Evolutionary conservation across 2,888 invertebrate species (phyloP).

Genomic region (Limnephilus marmoratus): DNA sequence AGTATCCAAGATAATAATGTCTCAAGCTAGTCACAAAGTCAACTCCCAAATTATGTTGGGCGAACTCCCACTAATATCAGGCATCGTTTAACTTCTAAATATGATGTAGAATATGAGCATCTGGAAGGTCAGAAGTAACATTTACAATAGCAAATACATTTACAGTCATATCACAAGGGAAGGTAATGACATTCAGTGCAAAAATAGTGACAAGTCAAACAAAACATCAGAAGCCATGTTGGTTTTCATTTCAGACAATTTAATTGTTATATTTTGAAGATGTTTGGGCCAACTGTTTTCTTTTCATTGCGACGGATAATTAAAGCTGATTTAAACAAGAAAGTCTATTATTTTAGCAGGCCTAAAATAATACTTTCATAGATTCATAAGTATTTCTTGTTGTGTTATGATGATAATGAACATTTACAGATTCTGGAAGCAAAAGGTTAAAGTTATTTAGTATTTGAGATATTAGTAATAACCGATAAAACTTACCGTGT

Average conservation of each 20-base stretch:
- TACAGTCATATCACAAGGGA: neutral
- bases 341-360: neutral
- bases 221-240: neutral
- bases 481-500: conserved; percentile 55
- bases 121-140: neutral
- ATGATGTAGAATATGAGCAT: neutral
- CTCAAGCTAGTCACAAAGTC: neutral
- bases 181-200: neutral
- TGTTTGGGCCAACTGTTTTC: neutral
- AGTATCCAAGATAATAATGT: neutral
- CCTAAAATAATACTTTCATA: neutral
- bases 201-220: neutral
- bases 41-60: neutral
- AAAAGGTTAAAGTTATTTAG: neutral
- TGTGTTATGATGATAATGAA: neutral
- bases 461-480: neutral
- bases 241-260: neutral
- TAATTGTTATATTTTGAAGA: neutral
- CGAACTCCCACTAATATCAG: neutral
- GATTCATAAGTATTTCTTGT: neutral
- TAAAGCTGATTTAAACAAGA: neutral
- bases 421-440: neutral
- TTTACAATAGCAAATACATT: neutral
- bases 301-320: too few relatives aligned
- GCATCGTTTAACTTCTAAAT: neutral